Evolutionary conservation across 2,113 vertebrate genomes (phyloP), one percentile per base, ranked within the genome.

Genomic region (Oriolus oriolus): DNA sequence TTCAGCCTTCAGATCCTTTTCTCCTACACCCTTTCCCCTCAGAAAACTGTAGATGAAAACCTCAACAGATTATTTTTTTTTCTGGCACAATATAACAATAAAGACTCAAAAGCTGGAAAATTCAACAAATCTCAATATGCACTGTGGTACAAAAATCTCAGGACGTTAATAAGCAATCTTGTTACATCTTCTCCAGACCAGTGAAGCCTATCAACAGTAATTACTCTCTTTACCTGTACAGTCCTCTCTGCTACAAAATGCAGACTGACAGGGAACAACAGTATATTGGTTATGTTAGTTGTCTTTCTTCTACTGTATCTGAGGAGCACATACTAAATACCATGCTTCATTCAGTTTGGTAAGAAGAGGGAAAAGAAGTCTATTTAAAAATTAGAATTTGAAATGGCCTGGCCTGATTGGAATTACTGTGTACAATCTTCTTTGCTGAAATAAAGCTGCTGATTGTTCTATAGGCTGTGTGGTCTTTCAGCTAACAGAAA

Each of bases 381-480:
- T 68, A 13, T 91, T 54, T 23, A 21, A 84, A 53, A 68, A 56
- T n/a, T 5, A 89, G 47, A 14, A 60, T 37, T 59, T 77, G 78
- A 92, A 89, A 87, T 41, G 21, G 61, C 20, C 30, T 56, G 33
- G 44, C 30, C 35, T 93, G 74, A 92, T 28, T 53, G 75, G 87
- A 88, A 89, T 85, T 60, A 35, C 78, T 88, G 61, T 44, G 35
- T 61, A 71, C 42, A 82, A 41, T 33, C 26, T 37, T 59, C 42
- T 80, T 82, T 80, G 33, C 71, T 83, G 79, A 96, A 87, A 98
- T 92, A 97, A 97, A 97, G 94, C 89, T 92, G 57, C 77, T 68
- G 68, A 92, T 97, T 98, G 88, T 96, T 95, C 95, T 95, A 65
- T 35, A 96, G 77, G 91, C 88, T 96, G 53, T 71, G 95, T 6